Evolutionary conservation across 2,797 vertebrate species (phyloP), one percentile per base, ranked within the genome.

Genomic region (Uromys caudimaculatus): DNA sequence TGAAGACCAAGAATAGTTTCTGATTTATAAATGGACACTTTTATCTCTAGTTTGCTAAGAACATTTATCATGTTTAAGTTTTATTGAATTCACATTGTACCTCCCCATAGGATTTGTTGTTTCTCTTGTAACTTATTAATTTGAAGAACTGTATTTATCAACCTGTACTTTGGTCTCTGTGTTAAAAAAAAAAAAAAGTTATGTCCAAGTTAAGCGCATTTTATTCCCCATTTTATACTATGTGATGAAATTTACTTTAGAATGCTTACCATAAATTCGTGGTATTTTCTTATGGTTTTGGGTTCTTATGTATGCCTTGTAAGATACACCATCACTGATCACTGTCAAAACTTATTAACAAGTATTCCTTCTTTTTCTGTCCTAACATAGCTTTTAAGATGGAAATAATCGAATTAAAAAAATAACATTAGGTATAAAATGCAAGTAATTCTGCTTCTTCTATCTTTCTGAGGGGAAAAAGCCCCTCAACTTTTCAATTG

Each of bases 11-110:
- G 86, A 91, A 79, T 62, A 76, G 16, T n/a, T 93, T 90, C 82
- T 96, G 93, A 96, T 89, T 96, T 95, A 95, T 69, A 90, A 85
- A 24, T 50, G 38, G 24, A 76, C n/a, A 32, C 62, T 96, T 95
- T 85, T 81, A 73, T 64, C 77, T 94, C 88, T 90, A 89, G 60
- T 92, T 90, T 95, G 17, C 41, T 64, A 58, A 64, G 54, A 91
- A 78, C 62, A 86, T 71, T 85, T 62, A 86, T 78, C 86, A 58
- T 58, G 12, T 56, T 83, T 96, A 81, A 73, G 60, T 94, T 91
- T 91, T 93, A 91, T 87, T 88, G 79, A 91, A 84, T 93, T 84
- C 73, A 58, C 35, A 81, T 87, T 71, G 83, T 89, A 47, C 79
- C 69, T 89, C 79, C 69, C 62, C 6, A 89, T 19, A 77, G 60